Evolutionary conservation across 2,888 invertebrate species (phyloP).

Genomic region (Morpho deidamia): DNA sequence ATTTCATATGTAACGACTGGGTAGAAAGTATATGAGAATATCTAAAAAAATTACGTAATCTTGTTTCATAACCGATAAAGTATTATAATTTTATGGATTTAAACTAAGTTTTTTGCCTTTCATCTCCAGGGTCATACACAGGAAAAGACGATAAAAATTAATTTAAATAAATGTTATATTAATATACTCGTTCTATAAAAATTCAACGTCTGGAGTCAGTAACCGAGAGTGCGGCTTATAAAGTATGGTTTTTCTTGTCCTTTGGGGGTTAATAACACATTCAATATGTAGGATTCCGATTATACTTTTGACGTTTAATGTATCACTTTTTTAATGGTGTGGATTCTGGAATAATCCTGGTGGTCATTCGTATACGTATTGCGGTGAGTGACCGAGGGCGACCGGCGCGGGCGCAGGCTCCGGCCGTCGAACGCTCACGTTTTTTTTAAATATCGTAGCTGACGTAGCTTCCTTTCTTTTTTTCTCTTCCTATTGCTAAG

Average conservation of each 20-base stretch:
- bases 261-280: slow-evolving; percentile 7
- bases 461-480: slow-evolving; percentile 31
- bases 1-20: too few relatives aligned
- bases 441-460: slow-evolving; percentile 25
- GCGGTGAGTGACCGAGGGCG: slow-evolving; percentile 49
- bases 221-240: background rate
- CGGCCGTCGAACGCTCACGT: slow-evolving; percentile 29
- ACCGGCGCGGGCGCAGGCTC: slow-evolving; percentile 19
- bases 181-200: background rate
- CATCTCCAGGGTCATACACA: background rate
- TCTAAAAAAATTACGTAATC: background rate
- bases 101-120: too few relatives aligned
- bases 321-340: slow-evolving; percentile 21
- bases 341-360: slow-evolving; percentile 21
- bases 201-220: background rate
- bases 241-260: slow-evolving; percentile 4
- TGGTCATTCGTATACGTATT: slow-evolving; percentile 19
- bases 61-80: background rate
- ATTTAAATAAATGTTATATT: background rate
- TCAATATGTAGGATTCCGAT: slow-evolving; percentile 18
- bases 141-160: background rate
- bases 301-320: slow-evolving; percentile 20
- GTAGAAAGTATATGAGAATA: too few relatives aligned
- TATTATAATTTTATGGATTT: background rate
- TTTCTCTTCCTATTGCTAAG: slow-evolving; percentile 27